These are phyloP conservation scores for Pipa parva DNA, from an alignment of 2,113 vertebrate species.

Conservation along the genomic window DNA sequence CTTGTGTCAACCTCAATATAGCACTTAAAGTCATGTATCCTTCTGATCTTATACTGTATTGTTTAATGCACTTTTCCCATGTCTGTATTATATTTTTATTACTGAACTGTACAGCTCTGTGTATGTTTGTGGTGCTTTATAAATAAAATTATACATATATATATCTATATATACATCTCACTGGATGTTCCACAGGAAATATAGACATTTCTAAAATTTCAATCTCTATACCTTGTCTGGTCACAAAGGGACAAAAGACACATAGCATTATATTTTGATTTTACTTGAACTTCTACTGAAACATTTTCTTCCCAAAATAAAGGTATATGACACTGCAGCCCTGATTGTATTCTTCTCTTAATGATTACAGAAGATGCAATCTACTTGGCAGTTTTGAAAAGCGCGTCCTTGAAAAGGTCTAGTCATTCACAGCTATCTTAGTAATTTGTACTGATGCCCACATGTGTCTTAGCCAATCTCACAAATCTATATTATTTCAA, in stretches of 20 bases:
- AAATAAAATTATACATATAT: too few relatives aligned
- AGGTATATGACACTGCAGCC: slow-evolving; percentile 3
- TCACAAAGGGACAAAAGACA: background rate
- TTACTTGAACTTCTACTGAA: slow-evolving; percentile 18
- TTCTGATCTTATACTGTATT: too few relatives aligned
- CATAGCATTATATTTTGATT: slow-evolving; percentile 12
- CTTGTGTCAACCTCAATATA: too few relatives aligned
- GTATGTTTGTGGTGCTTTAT: too few relatives aligned
- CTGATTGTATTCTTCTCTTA: slow-evolving; percentile 34
- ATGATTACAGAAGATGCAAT: slow-evolving; percentile 35
- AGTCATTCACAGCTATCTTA: slow-evolving; percentile 36
- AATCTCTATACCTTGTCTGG: background rate
- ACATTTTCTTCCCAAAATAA: slow-evolving; percentile 31
- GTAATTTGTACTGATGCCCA: slow-evolving; percentile 41
- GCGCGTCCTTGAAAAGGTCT: slow-evolving; percentile 38
- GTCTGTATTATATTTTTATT: too few relatives aligned
- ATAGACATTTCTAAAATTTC: too few relatives aligned
- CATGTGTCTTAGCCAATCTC: slow-evolving; percentile 36
- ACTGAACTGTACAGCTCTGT: too few relatives aligned
- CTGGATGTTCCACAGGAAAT: too few relatives aligned
- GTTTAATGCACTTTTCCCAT: too few relatives aligned
- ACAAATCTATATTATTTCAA: slow-evolving; percentile 41
- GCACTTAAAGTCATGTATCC: too few relatives aligned
- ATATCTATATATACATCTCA: too few relatives aligned
- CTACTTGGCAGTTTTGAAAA: slow-evolving; percentile 39